phyloP scores from a whole-genome alignment of 2,888 invertebrate genomes.

The Catocala sponsa region DNA sequence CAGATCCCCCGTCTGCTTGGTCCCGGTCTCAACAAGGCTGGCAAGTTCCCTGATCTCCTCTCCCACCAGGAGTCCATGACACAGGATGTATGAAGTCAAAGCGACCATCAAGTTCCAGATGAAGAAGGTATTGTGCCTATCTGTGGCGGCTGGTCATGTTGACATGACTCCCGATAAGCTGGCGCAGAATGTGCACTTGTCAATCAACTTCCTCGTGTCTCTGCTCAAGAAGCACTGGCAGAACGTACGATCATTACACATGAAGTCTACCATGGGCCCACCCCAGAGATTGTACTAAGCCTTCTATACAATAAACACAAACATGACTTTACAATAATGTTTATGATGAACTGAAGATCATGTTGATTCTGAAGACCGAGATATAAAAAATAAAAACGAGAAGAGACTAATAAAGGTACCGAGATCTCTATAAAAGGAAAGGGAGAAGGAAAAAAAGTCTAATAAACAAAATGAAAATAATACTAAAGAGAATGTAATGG shows the following conservation, averaged over 20 bases:
- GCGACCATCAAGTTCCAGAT: conserved; percentile 99
- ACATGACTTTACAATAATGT: conserved; percentile 62
- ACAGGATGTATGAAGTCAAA: conserved; percentile 98
- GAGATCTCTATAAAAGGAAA: no score
- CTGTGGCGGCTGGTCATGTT: conserved; percentile 99
- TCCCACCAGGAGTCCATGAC: conserved; percentile 99
- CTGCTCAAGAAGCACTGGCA: conserved; percentile 99
- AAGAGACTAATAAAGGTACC: no score
- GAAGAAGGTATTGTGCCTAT: conserved; percentile 99
- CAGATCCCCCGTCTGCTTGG: conserved; percentile 99
- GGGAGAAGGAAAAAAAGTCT: no score
- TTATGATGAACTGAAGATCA: no score
- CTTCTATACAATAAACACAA: conserved; percentile 61
- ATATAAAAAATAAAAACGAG: no score
- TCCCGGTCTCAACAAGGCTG: conserved; percentile 99
- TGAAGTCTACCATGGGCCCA: conserved; percentile 99
- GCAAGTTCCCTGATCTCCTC: conserved; percentile 99
- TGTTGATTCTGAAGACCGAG: no score
- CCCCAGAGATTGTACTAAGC: conserved; percentile 98
- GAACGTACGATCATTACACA: conserved; percentile 98
- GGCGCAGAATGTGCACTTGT: conserved; percentile 98
- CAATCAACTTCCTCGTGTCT: conserved; percentile 99
- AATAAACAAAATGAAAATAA: no score
- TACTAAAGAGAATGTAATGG: no score
- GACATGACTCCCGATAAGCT: conserved; percentile 98